Base-by-base conservation (phyloP, 2,797 vertebrate species). In the Lycodopsis pacificus region DNA sequence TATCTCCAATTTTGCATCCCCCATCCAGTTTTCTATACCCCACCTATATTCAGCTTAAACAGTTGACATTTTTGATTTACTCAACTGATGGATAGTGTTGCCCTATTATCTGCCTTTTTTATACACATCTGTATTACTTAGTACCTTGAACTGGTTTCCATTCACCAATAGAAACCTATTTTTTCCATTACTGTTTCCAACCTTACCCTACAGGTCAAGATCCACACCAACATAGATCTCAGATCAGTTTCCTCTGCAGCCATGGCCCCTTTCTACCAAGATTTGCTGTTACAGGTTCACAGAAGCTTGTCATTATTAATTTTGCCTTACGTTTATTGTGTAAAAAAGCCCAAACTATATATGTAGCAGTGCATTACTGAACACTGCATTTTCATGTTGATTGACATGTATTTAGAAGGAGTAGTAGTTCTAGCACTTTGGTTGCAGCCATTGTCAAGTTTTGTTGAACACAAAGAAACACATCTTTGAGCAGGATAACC, bases 231-330 rank as follows among this genome's bases (percentile, higher is more conserved):
- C 62, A 40, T 15, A 58, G 51, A 59, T 40, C 69, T 59, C 14
- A 40, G 73, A 2, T 61, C 38, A 32, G 56, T 57, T 63, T 66
- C 49, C 40, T 73, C 15, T 34, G 53, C 15, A 36, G 73, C 66
- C 12, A 19, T 49, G 49, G 40, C 30, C 22, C 3, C 65, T 63
- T 57, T 61, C 36, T 71, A 40, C 17, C 19, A 48, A 48, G 46
- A 27, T 27, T 27, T 76, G 38, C 63, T 69, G 25, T 68, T 65
- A 44, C 27, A 71, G 14, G 19, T 66, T 76, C 34, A 76, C 8
- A 62, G 40, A 74, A 38, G 57, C 49, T 73, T 70, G 69, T 73
- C 70, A 77, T 75, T 51, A 48, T 58, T 65, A 36, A 61, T 76
- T 49, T 51, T 22, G 3, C 27, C 27, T 27, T 27, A 27, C 3